Evolutionary conservation across 2,888 invertebrate genomes (phyloP), one percentile per base, ranked within the genome.

Genomic region (Coenonympha arcania): DNA sequence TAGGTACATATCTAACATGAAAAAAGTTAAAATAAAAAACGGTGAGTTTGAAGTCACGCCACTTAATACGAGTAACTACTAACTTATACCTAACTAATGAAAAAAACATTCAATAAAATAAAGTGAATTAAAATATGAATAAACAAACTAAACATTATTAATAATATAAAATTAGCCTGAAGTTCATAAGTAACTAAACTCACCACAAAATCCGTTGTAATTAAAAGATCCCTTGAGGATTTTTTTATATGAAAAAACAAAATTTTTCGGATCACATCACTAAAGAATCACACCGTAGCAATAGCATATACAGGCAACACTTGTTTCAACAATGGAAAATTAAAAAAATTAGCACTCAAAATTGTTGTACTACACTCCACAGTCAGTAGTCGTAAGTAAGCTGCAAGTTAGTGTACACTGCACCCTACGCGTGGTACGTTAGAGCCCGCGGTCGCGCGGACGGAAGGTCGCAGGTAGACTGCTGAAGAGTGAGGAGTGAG

Each of bases 391-490:
- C 6, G 6, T 18, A 9, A 30, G 28, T 19, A 13, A 20, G 8
- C 20, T 20, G 39, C 39, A 24, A 15, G 22, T 16, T 16, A 16
- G 15, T 8, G 31, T 20, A 11, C 19, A 3, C 19, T 36, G 36
- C 2, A 6, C 11, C 11, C 11, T n/a, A 9, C 30, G 3, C 2
- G 15, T 18, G 6, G 36, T 2, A 3, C 8, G 11, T 4, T 11
- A 13, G 11, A 4, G n/a, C 6, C 15, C 11, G 8, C 54, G 48
- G 11, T 43, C 16, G 34, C n/a, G 3, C n/a, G 13, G 15, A 16
- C 20, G 15, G 41, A 42, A 39, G 50, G 46, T 48, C 52, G 59
- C 59, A 52, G 45, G 46, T 45, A 28, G 48, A 61, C 61, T 61
- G 37, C 24, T 8, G 19, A 3, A 6, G 1, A 8, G 26, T 13